These are phyloP conservation scores for Horisme vitalbata DNA, from an alignment of 2,888 invertebrate genomes.

Conservation along the genomic window DNA sequence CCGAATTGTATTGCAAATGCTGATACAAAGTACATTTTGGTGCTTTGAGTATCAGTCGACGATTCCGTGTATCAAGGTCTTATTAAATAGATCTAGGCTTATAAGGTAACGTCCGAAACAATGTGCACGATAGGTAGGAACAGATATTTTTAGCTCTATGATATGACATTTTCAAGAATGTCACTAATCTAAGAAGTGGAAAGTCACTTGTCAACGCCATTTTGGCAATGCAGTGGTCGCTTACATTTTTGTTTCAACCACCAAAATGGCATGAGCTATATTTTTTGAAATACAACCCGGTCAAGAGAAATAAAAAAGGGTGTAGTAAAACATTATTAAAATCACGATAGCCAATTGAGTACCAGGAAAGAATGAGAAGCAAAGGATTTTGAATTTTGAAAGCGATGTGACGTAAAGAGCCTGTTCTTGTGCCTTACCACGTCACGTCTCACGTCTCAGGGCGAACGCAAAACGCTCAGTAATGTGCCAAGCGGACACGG, in stretches of 20 bases:
- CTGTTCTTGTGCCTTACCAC: constrained; percentile 13
- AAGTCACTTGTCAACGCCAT: not conserved
- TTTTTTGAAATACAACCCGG: constrained; percentile 32
- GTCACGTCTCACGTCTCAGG: constrained; percentile 23
- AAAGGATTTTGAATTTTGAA: constrained; percentile 36
- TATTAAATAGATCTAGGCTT: not conserved
- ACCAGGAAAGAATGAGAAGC: constrained; percentile 36
- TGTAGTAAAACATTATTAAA: constrained; percentile 27
- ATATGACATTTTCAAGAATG: no score
- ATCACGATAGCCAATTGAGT: constrained; percentile 45
- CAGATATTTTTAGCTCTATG: no score
- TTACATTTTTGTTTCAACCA: not conserved
- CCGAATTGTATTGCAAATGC: constrained; percentile 30
- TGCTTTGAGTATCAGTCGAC: no score
- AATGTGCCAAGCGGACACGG: constrained; percentile 23
- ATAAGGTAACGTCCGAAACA: not conserved
- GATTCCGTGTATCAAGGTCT: no score
- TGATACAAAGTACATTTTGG: not conserved
- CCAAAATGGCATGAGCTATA: not conserved
- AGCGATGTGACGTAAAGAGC: constrained; percentile 23
- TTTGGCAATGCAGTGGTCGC: not conserved
- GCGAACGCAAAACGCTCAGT: constrained; percentile 28
- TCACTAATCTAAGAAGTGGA: no score
- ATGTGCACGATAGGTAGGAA: no score
- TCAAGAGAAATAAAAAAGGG: constrained; percentile 18